Conservation (phyloP, 1,140 invertebrate genomes). For the Panagrolaimus sp. region DNA sequence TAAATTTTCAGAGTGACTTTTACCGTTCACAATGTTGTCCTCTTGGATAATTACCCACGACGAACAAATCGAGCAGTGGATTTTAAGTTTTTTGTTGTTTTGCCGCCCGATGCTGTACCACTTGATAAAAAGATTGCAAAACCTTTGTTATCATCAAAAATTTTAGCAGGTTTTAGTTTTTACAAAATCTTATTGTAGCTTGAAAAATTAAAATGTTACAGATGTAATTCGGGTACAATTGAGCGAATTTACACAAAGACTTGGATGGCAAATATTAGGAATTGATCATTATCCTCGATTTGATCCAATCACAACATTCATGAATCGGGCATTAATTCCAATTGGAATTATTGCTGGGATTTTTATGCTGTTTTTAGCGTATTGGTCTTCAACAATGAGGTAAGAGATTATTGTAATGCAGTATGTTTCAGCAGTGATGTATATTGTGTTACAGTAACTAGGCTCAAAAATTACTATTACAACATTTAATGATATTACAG, state of each 20-base stretch:
- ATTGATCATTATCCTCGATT: constrained; percentile 44
- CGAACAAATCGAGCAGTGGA: constrained; percentile 33
- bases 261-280: constrained; percentile 44
- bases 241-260: constrained; percentile 38
- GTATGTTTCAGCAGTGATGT: too few relatives aligned
- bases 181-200: neutral
- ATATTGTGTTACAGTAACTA: too few relatives aligned
- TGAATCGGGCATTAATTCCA: constrained; percentile 40
- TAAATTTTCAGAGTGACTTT: constrained; percentile 37
- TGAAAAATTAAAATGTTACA: constrained; percentile 13
- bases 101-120: constrained; percentile 39
- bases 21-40: constrained; percentile 41
- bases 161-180: constrained; percentile 35
- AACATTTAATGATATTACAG: too few relatives aligned
- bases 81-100: constrained; percentile 46
- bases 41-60: constrained; percentile 39
- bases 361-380: constrained; percentile 50
- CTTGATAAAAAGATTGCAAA: constrained; percentile 40
- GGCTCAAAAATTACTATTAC: too few relatives aligned
- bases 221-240: constrained; percentile 42
- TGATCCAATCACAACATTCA: constrained; percentile 46
- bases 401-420: too few relatives aligned
- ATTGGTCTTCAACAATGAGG: constrained; percentile 40
- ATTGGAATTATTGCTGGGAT: constrained; percentile 34
- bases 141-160: constrained; percentile 30